Evolutionary conservation across 2,797 vertebrate genomes (phyloP).

Genomic region (Jordanella pulchra): DNA sequence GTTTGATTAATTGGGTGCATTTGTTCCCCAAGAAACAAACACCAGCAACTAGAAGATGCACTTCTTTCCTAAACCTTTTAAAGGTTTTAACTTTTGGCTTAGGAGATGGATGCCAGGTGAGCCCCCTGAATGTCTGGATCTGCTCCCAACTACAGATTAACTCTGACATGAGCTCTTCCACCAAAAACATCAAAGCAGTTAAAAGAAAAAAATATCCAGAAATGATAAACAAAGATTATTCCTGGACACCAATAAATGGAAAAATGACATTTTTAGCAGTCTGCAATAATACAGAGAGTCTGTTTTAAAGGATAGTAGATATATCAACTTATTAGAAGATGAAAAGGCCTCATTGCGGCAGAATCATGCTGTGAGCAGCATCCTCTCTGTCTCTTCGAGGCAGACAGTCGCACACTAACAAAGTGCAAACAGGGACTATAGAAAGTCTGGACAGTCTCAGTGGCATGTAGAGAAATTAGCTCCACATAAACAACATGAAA

Average conservation of each 20-base stretch:
- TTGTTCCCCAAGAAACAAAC: conserved; percentile 25
- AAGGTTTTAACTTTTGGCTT: conserved; percentile 58
- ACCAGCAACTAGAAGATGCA: conserved; percentile 53
- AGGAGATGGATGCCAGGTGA: conserved; percentile 45
- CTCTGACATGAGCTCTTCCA: conserved; percentile 53
- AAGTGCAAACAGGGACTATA: conserved; percentile 43
- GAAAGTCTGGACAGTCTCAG: conserved; percentile 36
- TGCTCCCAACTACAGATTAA: conserved; percentile 44
- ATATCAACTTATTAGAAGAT: conserved; percentile 28
- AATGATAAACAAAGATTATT: conserved; percentile 42
- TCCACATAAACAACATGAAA: conserved; percentile 59
- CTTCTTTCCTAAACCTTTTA: conserved; percentile 50
- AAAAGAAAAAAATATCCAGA: conserved; percentile 35
- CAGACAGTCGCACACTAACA: conserved; percentile 37
- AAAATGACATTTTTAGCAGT: conserved; percentile 16
- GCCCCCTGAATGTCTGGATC: conserved; percentile 61
- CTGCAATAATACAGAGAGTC: conserved; percentile 18
- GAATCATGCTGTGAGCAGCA: conserved; percentile 42
- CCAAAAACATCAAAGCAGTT: conserved; percentile 69
- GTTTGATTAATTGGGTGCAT: conserved; percentile 57
- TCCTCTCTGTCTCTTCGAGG: conserved; percentile 35
- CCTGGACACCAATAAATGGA: conserved; percentile 26
- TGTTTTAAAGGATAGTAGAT: conserved; percentile 20
- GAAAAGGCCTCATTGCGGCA: conserved; percentile 46
- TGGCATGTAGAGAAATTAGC: conserved; percentile 65